Evolutionary conservation across 2,797 vertebrate genomes (phyloP).

Genomic region (Otolemur crassicaudatus): DNA sequence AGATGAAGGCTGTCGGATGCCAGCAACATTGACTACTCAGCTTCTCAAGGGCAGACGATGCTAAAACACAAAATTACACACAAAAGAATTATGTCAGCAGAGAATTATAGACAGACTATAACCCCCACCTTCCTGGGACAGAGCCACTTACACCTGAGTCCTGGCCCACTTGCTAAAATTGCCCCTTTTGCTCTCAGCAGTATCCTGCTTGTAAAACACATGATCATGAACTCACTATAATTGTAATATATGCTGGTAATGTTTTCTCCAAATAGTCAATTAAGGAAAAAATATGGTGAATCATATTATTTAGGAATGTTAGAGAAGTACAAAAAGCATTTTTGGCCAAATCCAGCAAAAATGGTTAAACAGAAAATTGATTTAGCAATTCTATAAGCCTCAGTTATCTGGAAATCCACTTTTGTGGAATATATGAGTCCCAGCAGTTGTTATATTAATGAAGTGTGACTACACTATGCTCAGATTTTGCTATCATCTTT

Average conservation of each 20-base stretch:
- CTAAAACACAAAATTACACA: not conserved
- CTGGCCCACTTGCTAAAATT: not conserved
- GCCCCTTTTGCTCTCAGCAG: not conserved
- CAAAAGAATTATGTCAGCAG: not conserved
- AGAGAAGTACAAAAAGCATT: not conserved
- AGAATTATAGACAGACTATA: not conserved
- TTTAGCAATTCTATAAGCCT: not conserved
- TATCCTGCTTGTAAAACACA: not conserved
- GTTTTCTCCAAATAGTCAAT: not conserved
- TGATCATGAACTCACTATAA: not conserved
- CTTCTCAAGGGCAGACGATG: not conserved
- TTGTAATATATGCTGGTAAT: not conserved
- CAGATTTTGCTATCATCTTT: not conserved
- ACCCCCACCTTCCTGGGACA: fast-evolving
- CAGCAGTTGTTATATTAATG: not conserved
- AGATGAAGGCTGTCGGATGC: not conserved
- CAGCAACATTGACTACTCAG: not conserved
- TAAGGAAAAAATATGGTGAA: not conserved
- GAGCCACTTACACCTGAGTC: not conserved
- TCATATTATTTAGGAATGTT: not conserved
- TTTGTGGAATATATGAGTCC: not conserved
- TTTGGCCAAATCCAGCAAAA: not conserved
- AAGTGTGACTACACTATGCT: not conserved
- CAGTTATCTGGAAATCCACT: constrained; percentile 31
- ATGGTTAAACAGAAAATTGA: not conserved